phyloP scores from a whole-genome alignment of 2,797 vertebrate genomes.

The Hephaestus fuliginosus region DNA sequence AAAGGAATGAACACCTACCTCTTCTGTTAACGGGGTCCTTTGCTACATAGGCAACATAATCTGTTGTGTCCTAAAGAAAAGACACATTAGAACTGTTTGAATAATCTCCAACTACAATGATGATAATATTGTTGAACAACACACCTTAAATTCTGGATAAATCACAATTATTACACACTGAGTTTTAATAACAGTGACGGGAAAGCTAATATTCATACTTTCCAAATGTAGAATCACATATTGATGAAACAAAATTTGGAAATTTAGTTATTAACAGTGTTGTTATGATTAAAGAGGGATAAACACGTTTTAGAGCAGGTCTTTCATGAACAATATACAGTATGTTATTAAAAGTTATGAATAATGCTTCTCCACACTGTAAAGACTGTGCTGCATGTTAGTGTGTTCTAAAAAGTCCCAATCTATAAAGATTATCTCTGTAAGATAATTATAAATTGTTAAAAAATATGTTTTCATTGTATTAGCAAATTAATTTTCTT shows the following conservation, averaged over 20 bases:
- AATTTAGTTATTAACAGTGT: background rate
- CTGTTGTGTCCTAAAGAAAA: slow-evolving; percentile 92
- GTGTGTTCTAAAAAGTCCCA: background rate
- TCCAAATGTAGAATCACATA: background rate
- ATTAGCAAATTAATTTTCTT: background rate
- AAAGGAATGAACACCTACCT: slow-evolving; percentile 86
- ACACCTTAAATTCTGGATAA: background rate
- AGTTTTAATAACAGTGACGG: background rate
- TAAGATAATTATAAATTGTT: background rate
- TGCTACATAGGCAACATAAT: slow-evolving; percentile 98
- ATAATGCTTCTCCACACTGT: background rate
- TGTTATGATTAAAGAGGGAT: background rate
- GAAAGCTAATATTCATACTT: background rate
- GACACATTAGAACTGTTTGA: background rate
- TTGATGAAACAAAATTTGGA: background rate
- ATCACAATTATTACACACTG: background rate
- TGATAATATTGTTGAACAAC: background rate
- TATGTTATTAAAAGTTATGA: too few species aligned
- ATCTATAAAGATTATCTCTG: background rate
- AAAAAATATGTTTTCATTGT: background rate
- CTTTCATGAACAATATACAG: background rate
- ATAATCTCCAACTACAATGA: background rate
- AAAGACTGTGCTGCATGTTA: background rate
- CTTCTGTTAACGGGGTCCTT: slow-evolving; percentile 99
- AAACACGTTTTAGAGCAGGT: background rate